Evolutionary conservation across 2,797 vertebrate species (phyloP), one percentile per base, ranked within the genome.

Genomic region (Gymnocypris eckloni): DNA sequence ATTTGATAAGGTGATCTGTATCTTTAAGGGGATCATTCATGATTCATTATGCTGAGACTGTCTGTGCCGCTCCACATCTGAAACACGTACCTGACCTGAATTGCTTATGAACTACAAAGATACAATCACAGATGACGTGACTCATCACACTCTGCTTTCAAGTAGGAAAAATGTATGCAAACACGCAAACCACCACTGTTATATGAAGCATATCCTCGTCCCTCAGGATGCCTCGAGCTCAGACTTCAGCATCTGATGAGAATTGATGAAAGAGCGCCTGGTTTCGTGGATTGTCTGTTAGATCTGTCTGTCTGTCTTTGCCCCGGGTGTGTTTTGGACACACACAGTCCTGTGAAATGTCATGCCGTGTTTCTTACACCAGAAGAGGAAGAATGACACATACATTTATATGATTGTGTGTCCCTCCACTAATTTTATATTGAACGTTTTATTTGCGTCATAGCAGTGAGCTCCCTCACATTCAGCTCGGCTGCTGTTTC

Each of bases 381-480:
- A 0, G 61, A 54, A 86, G 33, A 70, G 64, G 66, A 28, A 50
- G 43, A n/a, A 12, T 82, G 70, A 59, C 79, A 77, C 80, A 66
- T 59, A 20, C 45, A 52, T 69, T 61, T 41, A 25, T 28, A 39
- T 18, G 11, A 13, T 37, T 67, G 3, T 37, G 6, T 37, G 33
- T 67, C 33, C 16, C 33, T 67, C 28, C 37, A 13, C 83, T 73
- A 78, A 83, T 85, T 71, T 69, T 84, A 25, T 9, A 37, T 43
- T 80, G 76, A 87, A 78, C 11, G 71, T 80, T 81, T 76, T 41
- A 66, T 81, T 69, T 83, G 54, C 48, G 10, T n/a, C 43, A 73
- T 72, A 73, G 75, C 82, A 79, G 37, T 84, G 81, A 83, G 54
- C 80, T 78, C 33, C 71, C 69, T 37, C 25, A 75, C 71, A 7